Conservation (phyloP, 2,113 vertebrate species). For the Romanogobio albipinnatus region DNA sequence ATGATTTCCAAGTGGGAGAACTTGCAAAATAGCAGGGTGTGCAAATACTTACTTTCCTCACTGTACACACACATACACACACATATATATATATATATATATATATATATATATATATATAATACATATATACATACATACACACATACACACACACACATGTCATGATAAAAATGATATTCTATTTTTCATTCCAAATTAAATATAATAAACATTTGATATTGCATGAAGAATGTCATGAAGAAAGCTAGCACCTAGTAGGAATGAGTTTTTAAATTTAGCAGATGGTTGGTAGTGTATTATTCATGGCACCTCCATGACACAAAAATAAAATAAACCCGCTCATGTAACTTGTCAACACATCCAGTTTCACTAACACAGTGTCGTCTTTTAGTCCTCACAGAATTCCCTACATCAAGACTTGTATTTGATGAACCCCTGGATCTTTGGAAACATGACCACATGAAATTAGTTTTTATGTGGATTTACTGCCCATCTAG, state of each 20-base stretch:
- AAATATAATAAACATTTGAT: not conserved
- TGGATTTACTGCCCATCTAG: not conserved
- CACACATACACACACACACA: no score
- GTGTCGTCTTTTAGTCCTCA: slow-evolving; percentile 4
- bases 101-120: no score
- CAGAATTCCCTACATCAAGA: slow-evolving; percentile 3
- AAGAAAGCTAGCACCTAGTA: slow-evolving; percentile 1
- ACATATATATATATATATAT: no score
- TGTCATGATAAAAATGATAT: no score
- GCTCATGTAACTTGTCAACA: slow-evolving; percentile 32
- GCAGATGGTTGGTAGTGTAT: slow-evolving; percentile 10
- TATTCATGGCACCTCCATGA: slow-evolving; percentile 33
- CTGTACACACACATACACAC: no score
- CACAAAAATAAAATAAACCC: slow-evolving; percentile 31
- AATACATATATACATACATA: no score
- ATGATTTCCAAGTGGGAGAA: no score
- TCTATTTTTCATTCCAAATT: no score
- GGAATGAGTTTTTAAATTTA: slow-evolving; percentile 30
- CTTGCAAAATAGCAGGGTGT: no score
- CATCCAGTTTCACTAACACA: slow-evolving; percentile 20
- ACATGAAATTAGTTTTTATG: slow-evolving; percentile 15
- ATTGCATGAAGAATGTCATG: not conserved
- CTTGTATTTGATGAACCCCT: not conserved
- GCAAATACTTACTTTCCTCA: no score
- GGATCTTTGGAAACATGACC: not conserved